These are phyloP conservation scores for Hipparchia sbordonii DNA, from an alignment of 2,888 invertebrate genomes.

Conservation along the genomic window DNA sequence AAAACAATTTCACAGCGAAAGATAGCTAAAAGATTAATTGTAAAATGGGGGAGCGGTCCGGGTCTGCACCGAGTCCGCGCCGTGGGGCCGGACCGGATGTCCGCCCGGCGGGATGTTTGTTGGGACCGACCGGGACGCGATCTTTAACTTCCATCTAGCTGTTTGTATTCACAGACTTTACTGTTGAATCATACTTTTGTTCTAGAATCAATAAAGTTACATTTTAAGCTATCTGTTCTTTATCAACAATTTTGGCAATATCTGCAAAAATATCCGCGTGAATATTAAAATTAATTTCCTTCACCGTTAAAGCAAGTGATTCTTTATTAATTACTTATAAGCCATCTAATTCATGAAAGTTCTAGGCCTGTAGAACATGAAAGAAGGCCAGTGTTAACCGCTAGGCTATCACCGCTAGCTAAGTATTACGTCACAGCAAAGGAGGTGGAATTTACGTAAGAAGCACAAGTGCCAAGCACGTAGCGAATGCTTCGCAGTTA, in stretches of 20 bases:
- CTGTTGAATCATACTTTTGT: constrained; percentile 22
- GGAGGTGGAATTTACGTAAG: not conserved
- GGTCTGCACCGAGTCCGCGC: not conserved
- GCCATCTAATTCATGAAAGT: too few relatives aligned
- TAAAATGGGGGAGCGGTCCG: constrained; percentile 52
- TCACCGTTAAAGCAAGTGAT: too few relatives aligned
- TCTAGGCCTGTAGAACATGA: too few relatives aligned
- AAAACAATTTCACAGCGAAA: constrained; percentile 52
- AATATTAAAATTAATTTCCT: too few relatives aligned
- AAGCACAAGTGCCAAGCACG: constrained; percentile 51
- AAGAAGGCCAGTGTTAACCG: too few relatives aligned
- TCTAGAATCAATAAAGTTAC: constrained; percentile 4
- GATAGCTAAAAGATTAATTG: constrained; percentile 62
- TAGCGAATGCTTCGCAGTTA: constrained; percentile 55
- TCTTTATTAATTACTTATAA: too few relatives aligned
- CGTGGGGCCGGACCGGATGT: constrained; percentile 50
- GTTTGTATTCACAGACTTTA: constrained; percentile 32
- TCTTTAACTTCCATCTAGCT: constrained; percentile 28
- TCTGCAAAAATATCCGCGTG: too few relatives aligned
- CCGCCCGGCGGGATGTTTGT: constrained; percentile 59
- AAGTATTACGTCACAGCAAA: not conserved
- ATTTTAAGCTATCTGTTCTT: too few relatives aligned
- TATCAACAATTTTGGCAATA: too few relatives aligned
- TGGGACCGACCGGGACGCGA: constrained; percentile 29
- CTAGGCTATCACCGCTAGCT: not conserved